These are phyloP conservation scores for Silurus lanzhouensis DNA, from an alignment of 2,797 vertebrate genomes.

Conservation along the genomic window DNA sequence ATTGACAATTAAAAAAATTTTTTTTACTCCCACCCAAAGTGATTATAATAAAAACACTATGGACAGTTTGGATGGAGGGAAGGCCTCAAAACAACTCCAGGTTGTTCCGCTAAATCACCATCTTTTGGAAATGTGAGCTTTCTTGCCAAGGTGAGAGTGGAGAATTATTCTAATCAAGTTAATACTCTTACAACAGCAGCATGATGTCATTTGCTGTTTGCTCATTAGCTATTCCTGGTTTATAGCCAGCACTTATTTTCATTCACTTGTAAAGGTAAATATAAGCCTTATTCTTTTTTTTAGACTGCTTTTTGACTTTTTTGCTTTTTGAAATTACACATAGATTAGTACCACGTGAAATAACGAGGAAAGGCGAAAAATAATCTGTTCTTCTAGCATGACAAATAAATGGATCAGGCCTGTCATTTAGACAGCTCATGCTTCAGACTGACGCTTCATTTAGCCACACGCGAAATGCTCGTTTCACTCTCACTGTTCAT, in stretches of 20 bases:
- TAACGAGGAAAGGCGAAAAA: constrained; percentile 37
- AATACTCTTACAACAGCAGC: constrained; percentile 66
- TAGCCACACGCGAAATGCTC: constrained; percentile 57
- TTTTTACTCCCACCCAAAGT: constrained; percentile 46
- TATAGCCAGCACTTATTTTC: constrained; percentile 67
- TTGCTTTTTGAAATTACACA: constrained; percentile 38
- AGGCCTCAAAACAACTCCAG: constrained; percentile 42
- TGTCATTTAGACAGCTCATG: constrained; percentile 57
- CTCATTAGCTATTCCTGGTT: constrained; percentile 72
- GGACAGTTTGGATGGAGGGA: constrained; percentile 25
- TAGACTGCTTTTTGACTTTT: constrained; percentile 32
- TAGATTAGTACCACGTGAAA: constrained; percentile 47
- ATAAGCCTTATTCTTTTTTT: constrained; percentile 48
- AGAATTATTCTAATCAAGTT: constrained; percentile 74
- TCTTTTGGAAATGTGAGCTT: constrained; percentile 54
- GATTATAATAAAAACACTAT: constrained; percentile 61
- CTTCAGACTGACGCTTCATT: constrained; percentile 58
- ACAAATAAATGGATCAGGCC: constrained; percentile 64
- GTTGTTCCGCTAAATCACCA: constrained; percentile 59
- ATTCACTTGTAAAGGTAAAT: constrained; percentile 67
- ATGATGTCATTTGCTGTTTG: constrained; percentile 74
- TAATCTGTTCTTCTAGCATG: constrained; percentile 51
- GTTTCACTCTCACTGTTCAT: constrained; percentile 53
- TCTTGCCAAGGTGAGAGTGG: constrained; percentile 67
- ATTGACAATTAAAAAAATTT: constrained; percentile 54